These are phyloP conservation scores for Pandemis heparana DNA, from an alignment of 2,888 invertebrate species.

Conservation along the genomic window DNA sequence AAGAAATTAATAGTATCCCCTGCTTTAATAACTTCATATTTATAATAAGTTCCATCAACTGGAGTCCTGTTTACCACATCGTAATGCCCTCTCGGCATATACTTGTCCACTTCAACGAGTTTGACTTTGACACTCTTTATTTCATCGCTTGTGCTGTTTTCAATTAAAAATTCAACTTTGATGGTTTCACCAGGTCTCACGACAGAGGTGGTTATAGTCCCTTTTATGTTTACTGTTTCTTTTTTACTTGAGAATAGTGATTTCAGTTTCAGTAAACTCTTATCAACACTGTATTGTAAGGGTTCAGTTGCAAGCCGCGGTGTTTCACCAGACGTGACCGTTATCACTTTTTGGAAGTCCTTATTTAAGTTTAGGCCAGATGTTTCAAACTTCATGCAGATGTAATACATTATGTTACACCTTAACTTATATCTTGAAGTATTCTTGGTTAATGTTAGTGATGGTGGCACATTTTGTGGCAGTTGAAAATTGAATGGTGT, in stretches of 20 bases:
- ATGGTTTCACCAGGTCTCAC: constrained; percentile 29
- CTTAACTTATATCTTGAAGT: constrained; percentile 26
- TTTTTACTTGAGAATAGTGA: constrained; percentile 31
- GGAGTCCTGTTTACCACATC: constrained; percentile 16
- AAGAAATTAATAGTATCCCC: constrained; percentile 27
- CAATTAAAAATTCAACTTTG: constrained; percentile 32
- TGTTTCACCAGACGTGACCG: constrained; percentile 16
- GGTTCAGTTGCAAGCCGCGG: constrained; percentile 30
- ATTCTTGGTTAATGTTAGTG: constrained; percentile 23
- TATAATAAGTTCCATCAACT: constrained; percentile 20
- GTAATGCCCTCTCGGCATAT: constrained; percentile 14
- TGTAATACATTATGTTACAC: constrained; percentile 38
- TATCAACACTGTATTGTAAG: constrained; percentile 18
- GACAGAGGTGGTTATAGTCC: constrained; percentile 23
- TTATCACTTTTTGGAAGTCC: constrained; percentile 33
- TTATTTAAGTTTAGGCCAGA: constrained; percentile 28
- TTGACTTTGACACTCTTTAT: constrained; percentile 37
- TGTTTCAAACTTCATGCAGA: constrained; percentile 41
- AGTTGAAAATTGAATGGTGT: constrained; percentile 32
- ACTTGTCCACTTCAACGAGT: constrained; percentile 29
- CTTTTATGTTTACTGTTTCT: constrained; percentile 16
- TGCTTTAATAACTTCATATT: constrained; percentile 23
- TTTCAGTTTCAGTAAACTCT: constrained; percentile 28
- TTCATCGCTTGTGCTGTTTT: constrained; percentile 29
- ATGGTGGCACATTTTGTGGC: constrained; percentile 31